These are phyloP conservation scores for Onychomys torridus DNA, from an alignment of 2,797 vertebrate genomes.

Conservation along the genomic window DNA sequence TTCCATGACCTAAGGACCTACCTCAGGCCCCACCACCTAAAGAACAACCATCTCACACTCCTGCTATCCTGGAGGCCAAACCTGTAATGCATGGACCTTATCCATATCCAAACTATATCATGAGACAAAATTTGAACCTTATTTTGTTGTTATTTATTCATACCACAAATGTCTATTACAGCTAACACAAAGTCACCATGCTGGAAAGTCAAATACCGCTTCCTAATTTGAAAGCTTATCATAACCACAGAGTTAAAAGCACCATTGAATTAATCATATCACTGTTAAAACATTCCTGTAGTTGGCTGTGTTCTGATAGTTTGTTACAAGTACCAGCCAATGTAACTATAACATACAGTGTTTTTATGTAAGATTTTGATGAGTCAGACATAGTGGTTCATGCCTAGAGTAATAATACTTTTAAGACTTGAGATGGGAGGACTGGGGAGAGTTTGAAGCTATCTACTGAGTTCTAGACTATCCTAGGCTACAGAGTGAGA, in stretches of 20 bases:
- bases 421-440: not conserved
- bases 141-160: conserved; percentile 51
- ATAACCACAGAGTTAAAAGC: conserved; percentile 39
- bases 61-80: not conserved
- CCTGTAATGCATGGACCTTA: not conserved
- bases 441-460: no score
- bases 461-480: not conserved
- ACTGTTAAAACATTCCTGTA: conserved; percentile 27
- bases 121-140: not conserved
- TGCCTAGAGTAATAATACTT: not conserved
- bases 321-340: not conserved
- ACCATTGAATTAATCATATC: not conserved
- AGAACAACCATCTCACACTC: not conserved
- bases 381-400: not conserved
- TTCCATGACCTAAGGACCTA: not conserved
- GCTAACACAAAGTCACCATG: not conserved
- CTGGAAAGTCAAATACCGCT: conserved; percentile 7
- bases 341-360: not conserved
- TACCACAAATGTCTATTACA: not conserved
- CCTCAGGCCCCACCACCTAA: not conserved
- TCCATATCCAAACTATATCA: not conserved
- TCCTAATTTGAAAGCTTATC: conserved; percentile 20
- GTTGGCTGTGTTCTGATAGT: conserved; percentile 1
- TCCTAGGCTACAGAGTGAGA: no score
- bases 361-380: conserved; percentile 33